Evolutionary conservation across 2,888 invertebrate species (phyloP).

Genomic region (Autographa pulchrina): DNA sequence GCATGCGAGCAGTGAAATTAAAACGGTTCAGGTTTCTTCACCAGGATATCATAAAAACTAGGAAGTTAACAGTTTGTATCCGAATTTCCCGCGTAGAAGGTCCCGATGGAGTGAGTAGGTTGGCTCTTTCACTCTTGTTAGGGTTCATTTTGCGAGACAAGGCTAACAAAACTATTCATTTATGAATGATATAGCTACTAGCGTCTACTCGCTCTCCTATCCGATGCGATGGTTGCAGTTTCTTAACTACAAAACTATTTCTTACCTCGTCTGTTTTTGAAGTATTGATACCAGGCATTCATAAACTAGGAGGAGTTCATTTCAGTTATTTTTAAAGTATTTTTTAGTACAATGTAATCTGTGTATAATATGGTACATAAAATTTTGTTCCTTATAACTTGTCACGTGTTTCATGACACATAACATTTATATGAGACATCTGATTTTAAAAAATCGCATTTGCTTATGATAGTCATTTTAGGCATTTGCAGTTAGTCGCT

Average conservation of each 20-base stretch:
- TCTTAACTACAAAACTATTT: not conserved
- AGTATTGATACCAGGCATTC: not conserved
- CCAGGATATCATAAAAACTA: not conserved
- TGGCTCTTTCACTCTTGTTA: slow-evolving; percentile 4
- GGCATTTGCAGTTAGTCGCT: not conserved
- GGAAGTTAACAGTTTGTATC: not conserved
- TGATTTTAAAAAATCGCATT: not conserved
- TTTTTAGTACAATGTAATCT: not conserved
- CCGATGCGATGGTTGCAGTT: not conserved
- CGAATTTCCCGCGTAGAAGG: not conserved
- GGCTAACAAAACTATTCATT: not conserved
- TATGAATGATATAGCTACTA: not conserved
- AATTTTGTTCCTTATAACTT: too few species aligned
- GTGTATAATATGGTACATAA: not conserved
- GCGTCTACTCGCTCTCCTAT: not conserved
- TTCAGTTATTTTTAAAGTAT: not conserved
- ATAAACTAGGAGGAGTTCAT: not conserved
- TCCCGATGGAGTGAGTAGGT: not conserved
- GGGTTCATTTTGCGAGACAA: not conserved
- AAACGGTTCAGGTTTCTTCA: not conserved
- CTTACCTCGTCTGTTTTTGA: not conserved
- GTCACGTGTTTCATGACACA: not conserved
- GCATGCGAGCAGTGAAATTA: not conserved
- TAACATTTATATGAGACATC: too few species aligned
- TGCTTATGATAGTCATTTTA: not conserved